Evolutionary conservation across 2,113 vertebrate genomes (phyloP).

Genomic region (Otus sunia): DNA sequence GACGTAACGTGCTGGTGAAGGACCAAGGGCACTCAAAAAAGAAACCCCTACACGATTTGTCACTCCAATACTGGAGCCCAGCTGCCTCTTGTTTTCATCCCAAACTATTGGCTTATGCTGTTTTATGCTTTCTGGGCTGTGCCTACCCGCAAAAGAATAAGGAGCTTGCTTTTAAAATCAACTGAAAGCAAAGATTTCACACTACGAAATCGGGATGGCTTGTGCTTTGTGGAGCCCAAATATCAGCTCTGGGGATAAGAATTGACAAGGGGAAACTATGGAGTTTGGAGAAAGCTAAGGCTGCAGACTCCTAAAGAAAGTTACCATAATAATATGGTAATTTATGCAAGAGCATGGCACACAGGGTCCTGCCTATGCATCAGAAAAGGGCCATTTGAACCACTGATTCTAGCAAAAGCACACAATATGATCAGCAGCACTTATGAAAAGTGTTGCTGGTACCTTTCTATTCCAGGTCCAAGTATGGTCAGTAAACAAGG

Average conservation of each 20-base stretch:
- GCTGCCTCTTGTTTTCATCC: not conserved
- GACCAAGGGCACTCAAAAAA: not conserved
- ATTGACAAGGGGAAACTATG: not conserved
- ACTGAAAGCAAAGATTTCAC: conserved; percentile 56
- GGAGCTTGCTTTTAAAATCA: not conserved
- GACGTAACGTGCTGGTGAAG: not conserved
- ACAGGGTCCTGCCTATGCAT: not conserved
- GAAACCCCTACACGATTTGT: not conserved
- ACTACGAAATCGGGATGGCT: conserved; percentile 17
- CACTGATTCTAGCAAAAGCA: not conserved
- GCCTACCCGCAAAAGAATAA: not conserved
- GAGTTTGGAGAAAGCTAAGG: not conserved
- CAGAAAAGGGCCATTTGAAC: not conserved
- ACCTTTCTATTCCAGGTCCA: not conserved
- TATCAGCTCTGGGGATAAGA: not conserved
- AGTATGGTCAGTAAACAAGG: not conserved
- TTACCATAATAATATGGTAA: conserved; percentile 33
- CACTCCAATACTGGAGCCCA: not conserved
- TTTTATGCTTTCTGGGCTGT: not conserved
- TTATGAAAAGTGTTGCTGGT: not conserved
- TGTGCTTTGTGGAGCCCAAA: conserved; percentile 35
- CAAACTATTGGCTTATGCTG: not conserved
- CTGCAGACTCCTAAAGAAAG: conserved; percentile 12
- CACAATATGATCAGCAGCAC: not conserved
- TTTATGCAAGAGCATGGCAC: conserved; percentile 42